phyloP scores from a whole-genome alignment of 2,797 vertebrate genomes.

The Lagodon rhomboides region DNA sequence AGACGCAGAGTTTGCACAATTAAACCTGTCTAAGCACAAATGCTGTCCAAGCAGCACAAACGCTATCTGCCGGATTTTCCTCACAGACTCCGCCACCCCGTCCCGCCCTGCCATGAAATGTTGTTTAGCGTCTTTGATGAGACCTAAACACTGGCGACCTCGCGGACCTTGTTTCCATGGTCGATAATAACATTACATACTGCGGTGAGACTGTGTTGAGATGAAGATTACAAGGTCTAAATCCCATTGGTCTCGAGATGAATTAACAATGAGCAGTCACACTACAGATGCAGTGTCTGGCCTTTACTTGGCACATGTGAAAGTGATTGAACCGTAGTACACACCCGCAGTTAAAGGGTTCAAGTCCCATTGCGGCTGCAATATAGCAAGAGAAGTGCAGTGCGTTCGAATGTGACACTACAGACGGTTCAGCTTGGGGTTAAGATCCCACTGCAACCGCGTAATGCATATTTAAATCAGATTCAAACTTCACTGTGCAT shows the following conservation, averaged over 20 bases:
- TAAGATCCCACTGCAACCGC: conserved; percentile 57
- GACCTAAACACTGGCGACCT: conserved; percentile 27
- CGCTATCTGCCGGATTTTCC: conserved; percentile 40
- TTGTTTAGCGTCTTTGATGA: conserved; percentile 24
- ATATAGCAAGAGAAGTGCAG: conserved; percentile 48
- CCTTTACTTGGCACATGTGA: conserved; percentile 40
- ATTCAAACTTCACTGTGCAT: conserved; percentile 45
- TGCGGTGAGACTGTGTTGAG: conserved; percentile 22
- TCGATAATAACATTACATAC: conserved; percentile 35
- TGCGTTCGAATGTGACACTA: conserved; percentile 56
- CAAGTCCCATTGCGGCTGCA: conserved; percentile 39
- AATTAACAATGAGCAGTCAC: conserved; percentile 66
- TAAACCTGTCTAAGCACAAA: conserved; percentile 53
- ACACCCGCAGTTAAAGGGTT: conserved; percentile 47
- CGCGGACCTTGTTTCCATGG: conserved; percentile 22
- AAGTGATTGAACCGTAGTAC: conserved; percentile 52
- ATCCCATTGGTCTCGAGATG: conserved; percentile 53
- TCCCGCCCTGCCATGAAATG: conserved; percentile 31
- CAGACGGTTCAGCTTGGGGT: conserved; percentile 65
- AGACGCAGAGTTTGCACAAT: conserved; percentile 64
- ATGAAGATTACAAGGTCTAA: conserved; percentile 51
- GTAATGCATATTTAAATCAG: conserved; percentile 71
- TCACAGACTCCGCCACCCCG: not conserved
- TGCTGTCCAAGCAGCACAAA: conserved; percentile 27
- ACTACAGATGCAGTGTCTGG: conserved; percentile 58